Evolutionary conservation across 2,888 invertebrate genomes (phyloP), one percentile per base, ranked within the genome.

Genomic region (Caenorhabditis sp.): DNA sequence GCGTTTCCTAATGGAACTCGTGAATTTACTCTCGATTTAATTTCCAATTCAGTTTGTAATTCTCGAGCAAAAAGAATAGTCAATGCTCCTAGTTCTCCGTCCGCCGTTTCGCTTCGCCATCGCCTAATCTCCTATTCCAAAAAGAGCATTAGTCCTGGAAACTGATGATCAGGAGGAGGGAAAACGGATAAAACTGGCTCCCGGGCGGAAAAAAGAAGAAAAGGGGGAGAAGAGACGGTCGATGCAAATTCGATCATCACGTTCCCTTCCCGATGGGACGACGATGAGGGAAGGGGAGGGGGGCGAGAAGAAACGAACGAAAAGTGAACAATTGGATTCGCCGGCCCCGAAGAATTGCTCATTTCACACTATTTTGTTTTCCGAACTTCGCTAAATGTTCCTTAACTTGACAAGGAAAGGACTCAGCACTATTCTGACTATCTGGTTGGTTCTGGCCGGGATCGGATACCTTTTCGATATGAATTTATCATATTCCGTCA

Each of bases 181-280:
- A 40, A 40, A 40, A 40, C 40, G 40, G 40, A 40, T 40, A 40
- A 40, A 40, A 40, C 26, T 32, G 32, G 9, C 32, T 6, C 32
- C 9, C n/a, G n/a, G n/a, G 32, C 32, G 32, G 32, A 32, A 32
- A 9, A 32, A 32, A 2, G 13, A 9, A 56, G 18, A 20, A 11
- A 20, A n/a, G n/a, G n/a, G n/a, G 22, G 4, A 11, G 35, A 22
- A 20, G 37, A 22, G 40, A 20, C 55, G 65, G 65, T 74, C 74
- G 65, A 74, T 74, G 65, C 65, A 74, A 74, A 74, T 74, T 74
- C 65, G 74, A 74, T 74, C 28, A 72, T 40, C 40, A 40, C 40
- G 40, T 40, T 40, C 40, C 15, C 8, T 40, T 13, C 15, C 40
- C 9, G 47, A 47, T n/a, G 13, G 40, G 15, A 40, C 40, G 40